Conservation (phyloP, 2,888 invertebrate species). For the Elysia crispata region DNA sequence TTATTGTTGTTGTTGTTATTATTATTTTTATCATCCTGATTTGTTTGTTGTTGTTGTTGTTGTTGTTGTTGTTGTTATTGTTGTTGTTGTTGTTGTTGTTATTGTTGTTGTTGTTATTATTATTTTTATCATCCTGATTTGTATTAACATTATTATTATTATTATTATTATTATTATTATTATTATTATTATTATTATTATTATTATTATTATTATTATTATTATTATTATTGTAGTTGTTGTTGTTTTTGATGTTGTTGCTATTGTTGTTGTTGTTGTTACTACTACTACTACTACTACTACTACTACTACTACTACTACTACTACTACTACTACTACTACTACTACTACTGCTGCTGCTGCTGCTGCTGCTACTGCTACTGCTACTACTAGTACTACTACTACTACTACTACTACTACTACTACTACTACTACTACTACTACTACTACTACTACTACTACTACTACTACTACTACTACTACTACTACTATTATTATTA, state of each 20-base stretch:
- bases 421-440: constrained; percentile 19
- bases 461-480: constrained; percentile 19
- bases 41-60: neutral
- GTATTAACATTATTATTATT: neutral
- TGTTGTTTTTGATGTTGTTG: too few relatives aligned
- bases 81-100: neutral
- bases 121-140: neutral
- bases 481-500: neutral
- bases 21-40: neutral
- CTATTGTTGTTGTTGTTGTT: too few relatives aligned
- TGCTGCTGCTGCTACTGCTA: too few relatives aligned
- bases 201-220: neutral
- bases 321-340: neutral
- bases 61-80: neutral
- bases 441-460: constrained; percentile 17
- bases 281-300: too few relatives aligned
- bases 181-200: neutral
- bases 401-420: constrained; percentile 11
- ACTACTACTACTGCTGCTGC: neutral
- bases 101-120: neutral
- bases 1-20: neutral
- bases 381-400: constrained; percentile 2
- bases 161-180: neutral
- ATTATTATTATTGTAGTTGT: too few relatives aligned
- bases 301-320: neutral